Evolutionary conservation across 2,113 vertebrate species (phyloP).

Genomic region (Halichoerus grypus): DNA sequence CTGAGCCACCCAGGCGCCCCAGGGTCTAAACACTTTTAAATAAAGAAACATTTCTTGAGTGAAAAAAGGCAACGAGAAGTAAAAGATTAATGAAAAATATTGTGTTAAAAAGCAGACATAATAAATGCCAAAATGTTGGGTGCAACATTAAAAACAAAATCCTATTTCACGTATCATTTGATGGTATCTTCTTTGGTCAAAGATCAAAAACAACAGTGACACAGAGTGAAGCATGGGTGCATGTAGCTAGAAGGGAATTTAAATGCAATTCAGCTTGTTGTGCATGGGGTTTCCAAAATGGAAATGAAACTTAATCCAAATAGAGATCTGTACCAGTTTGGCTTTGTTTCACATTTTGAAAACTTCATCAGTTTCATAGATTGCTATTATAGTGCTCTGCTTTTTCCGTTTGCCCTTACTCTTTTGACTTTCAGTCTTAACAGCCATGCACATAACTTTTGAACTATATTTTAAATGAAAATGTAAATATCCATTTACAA

Average conservation of each 20-base stretch:
- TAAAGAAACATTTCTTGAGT: not conserved
- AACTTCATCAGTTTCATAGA: not conserved
- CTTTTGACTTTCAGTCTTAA: not conserved
- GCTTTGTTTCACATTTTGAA: not conserved
- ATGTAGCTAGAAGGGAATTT: constrained; percentile 54
- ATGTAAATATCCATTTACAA: not conserved
- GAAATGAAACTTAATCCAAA: not conserved
- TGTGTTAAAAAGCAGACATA: not conserved
- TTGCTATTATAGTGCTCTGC: not conserved
- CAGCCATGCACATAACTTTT: not conserved
- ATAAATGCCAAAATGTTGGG: constrained; percentile 31
- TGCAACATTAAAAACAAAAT: constrained; percentile 20
- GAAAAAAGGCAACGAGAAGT: not conserved
- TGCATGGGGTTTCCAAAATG: constrained; percentile 29
- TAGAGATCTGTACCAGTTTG: not conserved
- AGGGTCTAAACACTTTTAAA: not conserved
- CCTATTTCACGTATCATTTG: not conserved
- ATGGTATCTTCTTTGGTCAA: constrained; percentile 52
- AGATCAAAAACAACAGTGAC: constrained; percentile 56
- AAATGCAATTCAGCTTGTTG: not conserved
- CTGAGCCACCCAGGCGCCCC: not conserved
- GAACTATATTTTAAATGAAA: not conserved
- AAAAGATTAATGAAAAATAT: not conserved
- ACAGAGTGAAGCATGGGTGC: not conserved
- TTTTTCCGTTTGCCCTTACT: not conserved